Percentiles rank a stretch among this genome's conserved stretches.
phyloP scores from a whole-genome alignment of 2,113 vertebrate genomes.

The Seriola rivoliana region DNA sequence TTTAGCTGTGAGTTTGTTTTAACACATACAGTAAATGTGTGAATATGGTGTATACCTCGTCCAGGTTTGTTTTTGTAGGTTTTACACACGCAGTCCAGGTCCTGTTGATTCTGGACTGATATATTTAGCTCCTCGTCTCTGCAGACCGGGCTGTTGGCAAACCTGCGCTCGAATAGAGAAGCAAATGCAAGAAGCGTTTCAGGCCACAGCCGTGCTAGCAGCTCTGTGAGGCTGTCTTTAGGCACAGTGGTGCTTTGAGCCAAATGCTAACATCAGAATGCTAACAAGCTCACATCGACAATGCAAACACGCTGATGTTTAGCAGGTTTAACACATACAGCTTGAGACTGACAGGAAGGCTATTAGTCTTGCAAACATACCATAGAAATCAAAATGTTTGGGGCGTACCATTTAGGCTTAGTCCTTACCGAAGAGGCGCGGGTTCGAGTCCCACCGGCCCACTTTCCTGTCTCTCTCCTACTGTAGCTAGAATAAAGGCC shows the following conservation, averaged over 20 bases:
- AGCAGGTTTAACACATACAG: background rate
- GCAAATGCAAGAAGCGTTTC: background rate
- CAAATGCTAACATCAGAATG: background rate
- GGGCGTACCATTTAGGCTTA: no score
- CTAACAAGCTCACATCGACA: background rate
- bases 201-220: background rate
- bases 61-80: constrained; percentile 53
- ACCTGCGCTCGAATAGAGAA: constrained; percentile 22
- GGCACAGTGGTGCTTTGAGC: no score
- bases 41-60: constrained; percentile 7
- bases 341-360: background rate
- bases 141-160: constrained; percentile 17
- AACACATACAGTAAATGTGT: constrained; percentile 34
- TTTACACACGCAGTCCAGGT: constrained; percentile 33
- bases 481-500: no score
- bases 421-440: no score
- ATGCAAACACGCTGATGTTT: no score
- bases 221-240: no score
- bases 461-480: no score
- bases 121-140: constrained; percentile 39
- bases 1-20: constrained; percentile 60
- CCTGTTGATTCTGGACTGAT: constrained; percentile 45
- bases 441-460: no score
- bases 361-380: background rate
- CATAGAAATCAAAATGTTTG: background rate